These are phyloP conservation scores for Drosophila demipolita DNA, from an alignment of 2,888 invertebrate genomes.

Conservation along the genomic window DNA sequence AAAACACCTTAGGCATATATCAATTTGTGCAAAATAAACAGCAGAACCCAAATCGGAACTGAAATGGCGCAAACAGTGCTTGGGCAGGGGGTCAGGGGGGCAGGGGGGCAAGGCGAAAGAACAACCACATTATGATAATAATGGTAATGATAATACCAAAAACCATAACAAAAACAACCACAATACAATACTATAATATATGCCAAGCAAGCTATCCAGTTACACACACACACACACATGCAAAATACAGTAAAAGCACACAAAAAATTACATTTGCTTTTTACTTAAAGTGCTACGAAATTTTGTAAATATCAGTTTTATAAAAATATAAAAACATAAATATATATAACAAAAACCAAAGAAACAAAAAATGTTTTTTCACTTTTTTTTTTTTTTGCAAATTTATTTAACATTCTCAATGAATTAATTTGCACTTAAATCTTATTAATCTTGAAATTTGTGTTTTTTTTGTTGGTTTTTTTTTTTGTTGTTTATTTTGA, in stretches of 20 bases:
- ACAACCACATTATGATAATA: conserved; percentile 75
- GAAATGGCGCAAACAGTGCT: conserved; percentile 35
- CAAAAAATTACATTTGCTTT: too few species aligned
- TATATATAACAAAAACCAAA: too few species aligned
- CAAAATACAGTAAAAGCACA: conserved; percentile 10
- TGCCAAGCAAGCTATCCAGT: conserved; percentile 49
- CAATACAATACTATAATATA: conserved; percentile 28
- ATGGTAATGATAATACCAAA: conserved; percentile 67
- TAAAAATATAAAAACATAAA: too few species aligned
- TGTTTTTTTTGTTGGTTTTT: not conserved
- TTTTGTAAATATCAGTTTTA: too few species aligned
- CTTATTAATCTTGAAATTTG: not conserved
- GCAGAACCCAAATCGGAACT: conserved; percentile 39
- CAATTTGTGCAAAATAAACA: conserved; percentile 21
- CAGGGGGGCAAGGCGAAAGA: conserved; percentile 56
- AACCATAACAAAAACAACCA: conserved; percentile 19
- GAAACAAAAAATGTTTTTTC: too few species aligned
- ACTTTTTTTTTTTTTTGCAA: too few species aligned
- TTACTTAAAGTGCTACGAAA: too few species aligned
- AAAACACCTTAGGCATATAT: conserved; percentile 30
- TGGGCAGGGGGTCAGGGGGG: too few species aligned
- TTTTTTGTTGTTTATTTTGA: not conserved
- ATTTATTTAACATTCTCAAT: too few species aligned
- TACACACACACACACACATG: conserved; percentile 23
- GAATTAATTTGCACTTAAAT: not conserved